Evolutionary conservation across 1,140 invertebrate species (phyloP).

Genomic region (Arctopsyche grandis): DNA sequence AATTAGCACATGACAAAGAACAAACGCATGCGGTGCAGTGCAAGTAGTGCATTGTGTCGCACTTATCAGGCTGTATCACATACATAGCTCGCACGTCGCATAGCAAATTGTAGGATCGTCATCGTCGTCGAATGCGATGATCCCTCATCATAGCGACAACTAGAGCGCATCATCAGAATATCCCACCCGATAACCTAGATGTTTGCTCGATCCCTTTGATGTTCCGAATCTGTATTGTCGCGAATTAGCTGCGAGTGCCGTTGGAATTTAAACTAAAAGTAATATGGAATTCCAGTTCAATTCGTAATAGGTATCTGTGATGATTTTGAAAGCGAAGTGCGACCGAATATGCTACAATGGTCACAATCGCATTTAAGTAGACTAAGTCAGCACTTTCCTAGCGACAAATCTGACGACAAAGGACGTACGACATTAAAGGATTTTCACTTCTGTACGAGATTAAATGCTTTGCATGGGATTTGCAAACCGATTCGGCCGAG

Average conservation of each 20-base stretch:
- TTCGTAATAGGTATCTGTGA: neutral
- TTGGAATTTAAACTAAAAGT: neutral
- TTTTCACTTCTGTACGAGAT: conserved; percentile 2
- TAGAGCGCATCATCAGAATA: conserved; percentile 36
- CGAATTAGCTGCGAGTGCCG: neutral
- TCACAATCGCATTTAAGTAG: neutral
- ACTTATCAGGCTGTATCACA: conserved; percentile 46
- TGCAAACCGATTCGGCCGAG: no score
- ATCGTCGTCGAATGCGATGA: conserved; percentile 4
- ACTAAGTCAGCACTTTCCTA: conserved; percentile 6
- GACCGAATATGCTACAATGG: conserved; percentile 12
- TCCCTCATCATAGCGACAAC: conserved; percentile 23
- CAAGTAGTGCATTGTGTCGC: conserved; percentile 38
- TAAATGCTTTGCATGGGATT: neutral
- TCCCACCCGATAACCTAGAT: neutral
- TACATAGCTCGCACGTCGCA: conserved; percentile 13
- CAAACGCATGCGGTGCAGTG: neutral
- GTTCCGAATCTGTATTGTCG: neutral
- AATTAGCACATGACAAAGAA: neutral
- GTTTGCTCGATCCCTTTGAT: neutral
- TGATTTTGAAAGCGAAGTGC: conserved; percentile 14
- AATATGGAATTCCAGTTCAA: neutral
- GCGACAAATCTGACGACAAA: conserved; percentile 5
- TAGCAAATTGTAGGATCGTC: neutral
- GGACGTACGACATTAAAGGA: neutral